These are phyloP conservation scores for Limnephilus marmoratus DNA, from an alignment of 2,888 invertebrate species.

Conservation along the genomic window DNA sequence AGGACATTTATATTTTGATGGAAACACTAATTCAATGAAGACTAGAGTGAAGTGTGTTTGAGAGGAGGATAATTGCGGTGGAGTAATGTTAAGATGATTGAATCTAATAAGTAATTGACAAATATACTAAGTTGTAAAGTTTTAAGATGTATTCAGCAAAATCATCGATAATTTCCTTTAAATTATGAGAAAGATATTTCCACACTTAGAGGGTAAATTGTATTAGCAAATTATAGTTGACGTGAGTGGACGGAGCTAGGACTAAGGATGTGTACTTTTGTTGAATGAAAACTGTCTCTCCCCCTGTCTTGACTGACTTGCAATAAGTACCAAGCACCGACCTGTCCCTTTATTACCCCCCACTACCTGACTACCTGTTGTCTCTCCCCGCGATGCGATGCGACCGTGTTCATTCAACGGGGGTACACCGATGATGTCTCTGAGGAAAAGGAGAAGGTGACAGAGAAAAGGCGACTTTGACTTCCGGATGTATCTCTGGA, in stretches of 20 bases:
- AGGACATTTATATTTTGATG: conserved; percentile 65
- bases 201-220: conserved; percentile 59
- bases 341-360: background rate
- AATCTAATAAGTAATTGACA: conserved; percentile 54
- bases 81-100: conserved; percentile 61
- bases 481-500: conserved; percentile 47
- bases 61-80: conserved; percentile 58
- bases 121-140: conserved; percentile 59
- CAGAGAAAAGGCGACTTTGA: conserved; percentile 51
- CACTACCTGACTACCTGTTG: too few relatives aligned
- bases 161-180: conserved; percentile 26
- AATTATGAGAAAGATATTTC: conserved; percentile 50
- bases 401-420: background rate
- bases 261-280: conserved; percentile 12
- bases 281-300: background rate
- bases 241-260: conserved; percentile 23
- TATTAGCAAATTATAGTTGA: conserved; percentile 62
- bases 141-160: conserved; percentile 60
- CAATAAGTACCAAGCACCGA: background rate
- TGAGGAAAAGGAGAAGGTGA: conserved; percentile 27
- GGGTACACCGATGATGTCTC: background rate
- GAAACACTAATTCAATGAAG: conserved; percentile 63
- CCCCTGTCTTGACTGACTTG: background rate
- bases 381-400: background rate
- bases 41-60: conserved; percentile 61